Evolutionary conservation across 2,113 vertebrate species (phyloP).

Genomic region (Paralichthys olivaceus): DNA sequence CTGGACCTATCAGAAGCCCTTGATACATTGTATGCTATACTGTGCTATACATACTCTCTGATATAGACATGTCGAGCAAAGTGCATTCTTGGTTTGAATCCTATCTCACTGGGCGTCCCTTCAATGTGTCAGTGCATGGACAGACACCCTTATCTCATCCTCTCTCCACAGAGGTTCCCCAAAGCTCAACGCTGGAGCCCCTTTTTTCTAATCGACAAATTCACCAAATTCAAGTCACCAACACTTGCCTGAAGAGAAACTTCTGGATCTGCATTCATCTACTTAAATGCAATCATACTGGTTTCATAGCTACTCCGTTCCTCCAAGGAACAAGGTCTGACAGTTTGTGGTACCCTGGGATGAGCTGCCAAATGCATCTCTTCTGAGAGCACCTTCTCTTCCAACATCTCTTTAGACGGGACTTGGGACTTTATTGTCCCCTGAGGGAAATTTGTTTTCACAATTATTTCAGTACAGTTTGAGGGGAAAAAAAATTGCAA

Average conservation of each 20-base stretch:
- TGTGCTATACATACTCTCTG: not conserved
- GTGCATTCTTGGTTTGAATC: constrained; percentile 3
- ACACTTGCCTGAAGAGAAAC: no score
- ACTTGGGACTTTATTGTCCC: no score
- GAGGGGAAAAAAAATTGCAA: no score
- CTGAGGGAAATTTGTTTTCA: no score
- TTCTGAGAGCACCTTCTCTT: no score
- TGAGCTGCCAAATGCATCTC: no score
- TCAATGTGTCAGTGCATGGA: not conserved
- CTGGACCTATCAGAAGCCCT: not conserved
- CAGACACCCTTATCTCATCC: not conserved
- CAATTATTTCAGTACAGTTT: no score
- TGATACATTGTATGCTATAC: not conserved
- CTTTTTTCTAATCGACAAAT: not conserved
- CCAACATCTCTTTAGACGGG: no score
- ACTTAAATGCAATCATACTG: not conserved
- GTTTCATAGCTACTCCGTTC: not conserved
- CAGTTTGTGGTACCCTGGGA: no score
- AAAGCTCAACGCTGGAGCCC: not conserved
- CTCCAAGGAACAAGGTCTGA: no score
- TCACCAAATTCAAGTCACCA: not conserved
- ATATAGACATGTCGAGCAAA: not conserved
- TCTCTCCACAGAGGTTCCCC: not conserved
- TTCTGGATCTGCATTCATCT: not conserved
- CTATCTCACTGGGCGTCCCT: not conserved